Evolutionary conservation across 2,113 vertebrate species (phyloP), one percentile per base, ranked within the genome.

Genomic region (Apaloderma vittatum): DNA sequence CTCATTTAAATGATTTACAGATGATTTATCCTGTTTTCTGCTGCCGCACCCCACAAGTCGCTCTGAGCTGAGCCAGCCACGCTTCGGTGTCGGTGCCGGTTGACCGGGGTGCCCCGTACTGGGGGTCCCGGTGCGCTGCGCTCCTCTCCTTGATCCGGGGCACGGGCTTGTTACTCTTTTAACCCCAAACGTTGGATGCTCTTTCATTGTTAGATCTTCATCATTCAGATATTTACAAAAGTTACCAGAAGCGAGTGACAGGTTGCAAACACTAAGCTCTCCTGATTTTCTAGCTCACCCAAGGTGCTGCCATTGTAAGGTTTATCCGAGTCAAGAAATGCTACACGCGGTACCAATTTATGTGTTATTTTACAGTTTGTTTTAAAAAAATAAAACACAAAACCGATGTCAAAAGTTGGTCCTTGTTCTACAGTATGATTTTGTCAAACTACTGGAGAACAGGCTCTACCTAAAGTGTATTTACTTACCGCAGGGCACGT

Each of bases 11-110:
- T 75, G n/a, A n/a, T n/a, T n/a, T n/a, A 29, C 10, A 54, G 24
- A 36, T 21, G 6, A 29, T 62, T 51, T 49, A 8, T 23, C 54
- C 20, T 27, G 11, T 16, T 77, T 27, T 45, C 54, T 57, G 27
- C 40, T 24, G 4, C 4, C 2, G 23, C 43, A 24, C 29, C 54
- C 36, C 0, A 3, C 20, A 12, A 49, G 45, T 30, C 0, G 3
- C n/a, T 6, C 32, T 4, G 27, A 14, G 34, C 57, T 45, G 49
- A 26, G 36, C 66, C 61, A 51, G 5, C 18, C 18, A 8, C 1
- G 4, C 14, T 10, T 7, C 23, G 37, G 10, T 8, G 29, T 5
- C 4, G 48, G 48, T 13, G 3, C 40, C 8, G 8, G 54, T 2
- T 27, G 48, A 6, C 34, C 6, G n/a, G 51, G 32, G 30, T 3